phyloP scores from a whole-genome alignment of 2,113 vertebrate genomes.

The Daboia siamensis region DNA sequence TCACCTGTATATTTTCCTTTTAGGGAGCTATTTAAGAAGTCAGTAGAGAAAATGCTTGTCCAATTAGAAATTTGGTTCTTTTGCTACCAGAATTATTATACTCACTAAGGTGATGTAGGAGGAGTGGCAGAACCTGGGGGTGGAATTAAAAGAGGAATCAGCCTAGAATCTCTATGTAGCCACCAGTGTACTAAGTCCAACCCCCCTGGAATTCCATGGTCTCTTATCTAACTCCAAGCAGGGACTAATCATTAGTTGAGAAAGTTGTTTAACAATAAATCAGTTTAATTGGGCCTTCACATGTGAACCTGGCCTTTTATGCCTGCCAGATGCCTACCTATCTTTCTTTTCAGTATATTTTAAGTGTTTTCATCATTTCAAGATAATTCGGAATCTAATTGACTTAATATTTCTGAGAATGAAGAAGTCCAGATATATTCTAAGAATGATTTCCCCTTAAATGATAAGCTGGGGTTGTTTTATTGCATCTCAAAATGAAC shows the following conservation, averaged over 20 bases:
- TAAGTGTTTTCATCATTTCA: slow-evolving; percentile 7
- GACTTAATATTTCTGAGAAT: not conserved
- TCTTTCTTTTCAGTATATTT: not conserved
- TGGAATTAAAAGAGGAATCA: not conserved
- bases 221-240: not conserved
- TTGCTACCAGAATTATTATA: not conserved
- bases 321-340: not conserved
- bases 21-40: not conserved
- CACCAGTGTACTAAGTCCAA: not conserved
- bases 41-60: not conserved
- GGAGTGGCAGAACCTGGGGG: not conserved
- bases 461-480: not conserved
- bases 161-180: not conserved
- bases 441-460: not conserved
- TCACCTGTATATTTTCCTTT: not conserved
- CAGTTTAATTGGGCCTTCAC: not conserved
- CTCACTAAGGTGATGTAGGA: not conserved
- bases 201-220: not conserved
- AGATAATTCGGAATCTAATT: slow-evolving; percentile 2
- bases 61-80: slow-evolving; percentile 6
- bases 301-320: not conserved
- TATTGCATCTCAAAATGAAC: not conserved
- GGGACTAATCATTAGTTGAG: not conserved
- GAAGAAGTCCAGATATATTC: not conserved
- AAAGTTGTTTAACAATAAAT: not conserved